phyloP scores from a whole-genome alignment of 2,888 invertebrate species.

The Falcaria lacertinaria region DNA sequence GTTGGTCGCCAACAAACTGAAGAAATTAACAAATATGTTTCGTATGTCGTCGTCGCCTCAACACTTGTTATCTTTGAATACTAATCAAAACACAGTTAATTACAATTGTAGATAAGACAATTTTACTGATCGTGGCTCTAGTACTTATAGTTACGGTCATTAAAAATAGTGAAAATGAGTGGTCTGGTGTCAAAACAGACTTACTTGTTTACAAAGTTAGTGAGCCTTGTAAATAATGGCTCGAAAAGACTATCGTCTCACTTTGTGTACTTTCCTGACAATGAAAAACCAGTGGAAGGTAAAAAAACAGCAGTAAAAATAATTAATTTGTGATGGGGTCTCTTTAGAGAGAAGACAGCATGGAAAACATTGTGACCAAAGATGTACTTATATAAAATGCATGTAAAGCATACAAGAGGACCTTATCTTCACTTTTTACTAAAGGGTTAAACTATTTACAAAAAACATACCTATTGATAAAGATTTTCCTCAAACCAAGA shows the following conservation, averaged over 20 bases:
- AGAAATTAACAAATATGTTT: conserved; percentile 10
- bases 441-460: no score
- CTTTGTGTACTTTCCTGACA: conserved; percentile 82
- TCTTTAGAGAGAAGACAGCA: no score
- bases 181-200: conserved; percentile 44
- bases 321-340: neutral
- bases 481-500: no score
- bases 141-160: conserved; percentile 13
- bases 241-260: conserved; percentile 71
- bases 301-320: conserved; percentile 25
- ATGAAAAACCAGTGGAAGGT: conserved; percentile 70
- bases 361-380: no score
- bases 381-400: no score
- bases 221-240: conserved; percentile 51
- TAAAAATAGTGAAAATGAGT: conserved; percentile 41
- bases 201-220: conserved; percentile 38
- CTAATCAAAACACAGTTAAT: conserved; percentile 56
- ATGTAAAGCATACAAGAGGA: no score
- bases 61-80: conserved; percentile 31
- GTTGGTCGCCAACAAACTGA: conserved; percentile 6
- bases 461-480: no score
- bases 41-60: conserved; percentile 25
- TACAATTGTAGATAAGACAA: conserved; percentile 73
- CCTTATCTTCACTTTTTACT: no score
- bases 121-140: no score